Evolutionary conservation across 2,888 invertebrate genomes (phyloP), one percentile per base, ranked within the genome.

Genomic region (Eilema sororculum): DNA sequence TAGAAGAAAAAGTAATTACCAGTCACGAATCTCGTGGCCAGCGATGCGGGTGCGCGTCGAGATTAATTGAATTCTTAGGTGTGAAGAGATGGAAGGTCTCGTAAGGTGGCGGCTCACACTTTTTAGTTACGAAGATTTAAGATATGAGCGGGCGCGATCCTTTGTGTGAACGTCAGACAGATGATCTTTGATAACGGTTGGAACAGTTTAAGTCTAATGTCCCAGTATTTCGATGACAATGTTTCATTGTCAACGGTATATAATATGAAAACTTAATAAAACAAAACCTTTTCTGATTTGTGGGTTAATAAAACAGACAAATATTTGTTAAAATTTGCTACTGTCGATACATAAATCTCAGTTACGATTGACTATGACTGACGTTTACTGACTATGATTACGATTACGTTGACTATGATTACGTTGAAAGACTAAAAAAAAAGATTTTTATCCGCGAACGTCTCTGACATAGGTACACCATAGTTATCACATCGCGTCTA

Each of bases 61-160:
- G 91, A 92, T 93, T 94, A 94, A 95, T 95, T 95, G 94, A 95
- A 95, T 95, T 93, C 93, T 92, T 91, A 92, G 92, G 93, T 93
- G 93, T 91, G 91, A 94, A 93, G 88, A 89, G 89, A 87, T 85
- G 86, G 74, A 78, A 76, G 78, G 61, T 60, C 65, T 58, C 69
- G 81, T 70, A 79, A 81, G 83, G 84, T 84, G 82, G 80, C 81
- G 82, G 81, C 80, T 84, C 83, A 82, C 80, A 84, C 85, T 87
- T 89, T 88, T 85, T 83, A 85, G 81, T 83, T 84, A 78, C 75
- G 65, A 56, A 69, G 75, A 70, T 72, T 58, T 71, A 85, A 82
- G 77, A 65, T 74, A 81, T 52, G 78, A 75, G 83, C 68, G 76
- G 60, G 24, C 71, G 81, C 82, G 82, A 68, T 68, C 72, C 71